These are phyloP conservation scores for Scomber japonicus DNA, from an alignment of 2,113 vertebrate species.

Conservation along the genomic window DNA sequence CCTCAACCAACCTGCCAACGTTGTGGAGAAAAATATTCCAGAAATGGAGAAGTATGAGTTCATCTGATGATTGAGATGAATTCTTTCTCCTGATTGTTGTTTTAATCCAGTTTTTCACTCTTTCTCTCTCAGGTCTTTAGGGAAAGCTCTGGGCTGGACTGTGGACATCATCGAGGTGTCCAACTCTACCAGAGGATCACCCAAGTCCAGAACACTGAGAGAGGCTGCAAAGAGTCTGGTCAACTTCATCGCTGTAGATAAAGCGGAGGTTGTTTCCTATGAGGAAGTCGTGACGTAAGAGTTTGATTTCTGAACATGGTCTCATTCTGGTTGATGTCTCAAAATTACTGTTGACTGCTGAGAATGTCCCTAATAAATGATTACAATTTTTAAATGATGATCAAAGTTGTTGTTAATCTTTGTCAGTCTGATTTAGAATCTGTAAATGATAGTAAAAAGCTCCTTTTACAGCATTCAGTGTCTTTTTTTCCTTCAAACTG, in stretches of 20 bases:
- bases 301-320: too few relatives aligned
- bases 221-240: conserved; percentile 53
- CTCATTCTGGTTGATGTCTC: too few relatives aligned
- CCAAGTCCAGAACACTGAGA: conserved; percentile 34
- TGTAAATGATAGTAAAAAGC: too few relatives aligned
- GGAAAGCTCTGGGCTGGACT: conserved; percentile 70
- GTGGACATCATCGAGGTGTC: conserved; percentile 69
- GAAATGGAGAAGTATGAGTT: conserved; percentile 78
- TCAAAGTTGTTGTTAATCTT: too few relatives aligned
- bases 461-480: too few relatives aligned
- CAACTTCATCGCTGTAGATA: conserved; percentile 65
- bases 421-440: too few relatives aligned
- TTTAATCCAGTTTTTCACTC: too few relatives aligned
- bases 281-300: conserved; percentile 79
- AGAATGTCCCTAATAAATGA: too few relatives aligned
- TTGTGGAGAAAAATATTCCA: conserved; percentile 74
- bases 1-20: conserved; percentile 78
- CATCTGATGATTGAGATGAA: rapidly evolving
- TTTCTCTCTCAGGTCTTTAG: conserved; percentile 74
- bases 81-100: rapidly evolving
- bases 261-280: conserved; percentile 44
- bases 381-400: too few relatives aligned
- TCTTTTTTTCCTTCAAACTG: too few relatives aligned
- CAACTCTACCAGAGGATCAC: conserved; percentile 12
- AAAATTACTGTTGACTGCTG: too few relatives aligned